Conservation (phyloP, 2,888 invertebrate species). For the Eledona agricola region DNA sequence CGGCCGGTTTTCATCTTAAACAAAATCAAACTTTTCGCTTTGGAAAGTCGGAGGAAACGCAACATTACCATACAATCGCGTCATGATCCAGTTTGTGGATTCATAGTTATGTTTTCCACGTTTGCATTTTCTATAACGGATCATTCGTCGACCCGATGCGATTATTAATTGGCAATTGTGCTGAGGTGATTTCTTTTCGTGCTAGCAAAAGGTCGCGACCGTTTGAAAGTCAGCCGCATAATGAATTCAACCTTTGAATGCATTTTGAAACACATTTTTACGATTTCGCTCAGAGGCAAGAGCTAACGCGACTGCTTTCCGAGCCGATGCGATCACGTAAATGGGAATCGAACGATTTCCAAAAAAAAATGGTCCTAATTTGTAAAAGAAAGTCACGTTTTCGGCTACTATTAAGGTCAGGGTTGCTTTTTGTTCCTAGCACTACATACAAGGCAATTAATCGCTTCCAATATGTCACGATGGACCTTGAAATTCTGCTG, state of each 20-base stretch:
- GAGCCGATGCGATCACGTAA: not conserved
- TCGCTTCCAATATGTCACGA: constrained; percentile 19
- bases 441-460: constrained; percentile 19
- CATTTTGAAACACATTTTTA: constrained; percentile 13
- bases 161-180: constrained; percentile 20
- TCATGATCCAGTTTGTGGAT: constrained; percentile 40
- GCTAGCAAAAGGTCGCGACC: constrained; percentile 13
- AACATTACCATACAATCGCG: constrained; percentile 43
- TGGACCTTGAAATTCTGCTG: constrained; percentile 26
- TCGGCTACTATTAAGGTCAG: too few species aligned
- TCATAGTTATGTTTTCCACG: constrained; percentile 4
- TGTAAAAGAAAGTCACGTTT: too few species aligned
- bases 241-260: constrained; percentile 17
- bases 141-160: not conserved
- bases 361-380: too few species aligned
- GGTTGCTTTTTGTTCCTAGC: too few species aligned
- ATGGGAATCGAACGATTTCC: too few species aligned
- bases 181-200: too few species aligned
- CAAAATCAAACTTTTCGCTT: too few species aligned
- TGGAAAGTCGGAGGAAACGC: too few species aligned
- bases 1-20: too few species aligned
- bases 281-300: not conserved
- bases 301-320: constrained; percentile 3
- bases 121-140: constrained; percentile 12
- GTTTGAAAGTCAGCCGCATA: constrained; percentile 4